Percentiles rank a stretch among this genome's conserved stretches.
These are phyloP conservation scores for Acanthisitta chloris DNA, from an alignment of 2,113 vertebrate species.

Conservation along the genomic window DNA sequence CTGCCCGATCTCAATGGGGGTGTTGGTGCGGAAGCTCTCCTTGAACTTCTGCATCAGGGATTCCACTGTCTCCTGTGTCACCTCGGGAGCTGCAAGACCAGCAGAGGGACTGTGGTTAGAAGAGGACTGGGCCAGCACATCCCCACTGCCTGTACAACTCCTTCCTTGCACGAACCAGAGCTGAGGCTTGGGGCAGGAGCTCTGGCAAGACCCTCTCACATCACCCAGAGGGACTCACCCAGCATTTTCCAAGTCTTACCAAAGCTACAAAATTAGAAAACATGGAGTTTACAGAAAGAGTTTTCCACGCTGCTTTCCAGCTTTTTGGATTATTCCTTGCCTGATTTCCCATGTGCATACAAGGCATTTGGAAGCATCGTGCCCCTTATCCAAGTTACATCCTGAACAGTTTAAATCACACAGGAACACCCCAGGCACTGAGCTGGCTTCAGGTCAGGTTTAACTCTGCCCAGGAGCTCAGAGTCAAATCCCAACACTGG, in stretches of 20 bases:
- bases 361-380: accelerated
- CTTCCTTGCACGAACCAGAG: accelerated
- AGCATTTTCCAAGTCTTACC: background rate
- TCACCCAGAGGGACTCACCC: background rate
- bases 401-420: background rate
- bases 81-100: slow-evolving; percentile 77
- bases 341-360: accelerated
- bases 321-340: background rate
- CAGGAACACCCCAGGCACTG: accelerated
- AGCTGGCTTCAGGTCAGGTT: background rate
- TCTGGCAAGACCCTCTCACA: background rate
- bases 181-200: background rate
- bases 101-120: slow-evolving; percentile 50
- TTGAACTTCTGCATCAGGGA: slow-evolving; percentile 97
- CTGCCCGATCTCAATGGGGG: slow-evolving; percentile 88
- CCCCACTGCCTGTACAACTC: accelerated
- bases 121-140: background rate
- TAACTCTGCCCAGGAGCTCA: background rate
- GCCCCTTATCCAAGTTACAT: background rate
- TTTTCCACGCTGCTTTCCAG: accelerated
- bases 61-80: slow-evolving; percentile 89
- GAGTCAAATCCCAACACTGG: background rate
- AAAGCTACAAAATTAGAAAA: background rate
- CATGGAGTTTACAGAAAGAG: accelerated
- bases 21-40: slow-evolving; percentile 93